Percentiles rank a stretch among this genome's conserved stretches.
These are phyloP conservation scores for Tyrannus savana DNA, from an alignment of 2,113 vertebrate species.

Conservation along the genomic window DNA sequence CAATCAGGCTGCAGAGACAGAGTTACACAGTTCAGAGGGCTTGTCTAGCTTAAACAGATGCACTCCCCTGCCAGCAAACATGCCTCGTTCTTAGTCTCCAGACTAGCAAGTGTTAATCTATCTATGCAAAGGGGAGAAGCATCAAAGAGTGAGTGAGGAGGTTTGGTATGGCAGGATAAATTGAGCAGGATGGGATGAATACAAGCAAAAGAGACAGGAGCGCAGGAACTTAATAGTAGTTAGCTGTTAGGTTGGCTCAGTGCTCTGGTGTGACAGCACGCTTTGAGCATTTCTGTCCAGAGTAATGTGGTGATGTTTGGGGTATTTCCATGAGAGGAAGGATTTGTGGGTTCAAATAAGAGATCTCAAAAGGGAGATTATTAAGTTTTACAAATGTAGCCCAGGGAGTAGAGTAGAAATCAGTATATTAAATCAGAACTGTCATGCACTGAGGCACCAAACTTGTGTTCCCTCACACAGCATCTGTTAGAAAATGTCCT, in stretches of 20 bases:
- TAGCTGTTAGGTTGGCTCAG: neutral
- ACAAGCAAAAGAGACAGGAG: neutral
- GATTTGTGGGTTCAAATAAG: neutral
- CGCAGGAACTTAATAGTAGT: neutral
- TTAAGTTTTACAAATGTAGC: neutral
- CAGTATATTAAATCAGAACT: neutral
- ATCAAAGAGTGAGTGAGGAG: neutral
- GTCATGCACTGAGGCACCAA: neutral
- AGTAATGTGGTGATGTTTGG: neutral
- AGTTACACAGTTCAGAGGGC: neutral
- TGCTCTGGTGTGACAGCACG: neutral
- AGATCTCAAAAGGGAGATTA: neutral
- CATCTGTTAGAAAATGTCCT: neutral
- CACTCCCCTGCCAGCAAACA: neutral
- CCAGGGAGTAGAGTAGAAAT: neutral
- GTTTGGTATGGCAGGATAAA: neutral
- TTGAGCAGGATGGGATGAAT: neutral
- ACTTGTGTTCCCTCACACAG: neutral
- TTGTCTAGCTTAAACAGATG: neutral
- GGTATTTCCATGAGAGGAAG: neutral
- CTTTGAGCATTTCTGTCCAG: neutral
- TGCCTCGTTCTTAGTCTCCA: neutral
- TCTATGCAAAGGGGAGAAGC: neutral
- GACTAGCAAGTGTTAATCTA: neutral
- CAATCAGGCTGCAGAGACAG: neutral